phyloP scores from a whole-genome alignment of 2,113 vertebrate genomes.

The Bos taurus region DNA sequence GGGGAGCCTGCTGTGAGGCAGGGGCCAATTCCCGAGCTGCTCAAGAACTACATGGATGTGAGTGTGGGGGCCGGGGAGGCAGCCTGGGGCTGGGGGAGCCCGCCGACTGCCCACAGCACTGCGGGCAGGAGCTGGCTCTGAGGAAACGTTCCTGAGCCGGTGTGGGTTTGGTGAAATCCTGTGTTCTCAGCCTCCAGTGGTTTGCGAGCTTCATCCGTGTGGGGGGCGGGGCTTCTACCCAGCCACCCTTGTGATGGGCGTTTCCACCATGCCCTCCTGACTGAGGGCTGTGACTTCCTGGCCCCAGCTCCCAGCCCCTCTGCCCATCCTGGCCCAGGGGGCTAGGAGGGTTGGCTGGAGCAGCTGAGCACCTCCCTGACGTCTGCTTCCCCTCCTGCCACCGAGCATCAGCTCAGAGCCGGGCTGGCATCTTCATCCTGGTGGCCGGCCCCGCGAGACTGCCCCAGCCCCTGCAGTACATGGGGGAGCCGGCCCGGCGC shows the following conservation, averaged over 20 bases:
- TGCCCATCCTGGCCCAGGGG: neutral
- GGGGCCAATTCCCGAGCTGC: conserved; percentile 30
- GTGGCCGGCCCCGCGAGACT: too few species aligned
- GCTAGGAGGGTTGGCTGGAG: neutral
- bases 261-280: neutral
- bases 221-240: neutral
- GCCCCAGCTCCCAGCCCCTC: rapidly evolving
- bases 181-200: rapidly evolving
- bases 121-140: rapidly evolving
- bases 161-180: rapidly evolving
- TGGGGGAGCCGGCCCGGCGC: rapidly evolving
- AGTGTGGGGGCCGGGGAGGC: neutral
- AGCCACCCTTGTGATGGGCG: neutral
- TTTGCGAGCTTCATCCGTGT: rapidly evolving
- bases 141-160: rapidly evolving
- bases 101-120: rapidly evolving
- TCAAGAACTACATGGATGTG: conserved; percentile 73
- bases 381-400: rapidly evolving
- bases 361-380: neutral
- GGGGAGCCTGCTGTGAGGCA: neutral
- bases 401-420: neutral
- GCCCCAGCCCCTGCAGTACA: rapidly evolving
- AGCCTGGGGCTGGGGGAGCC: rapidly evolving
- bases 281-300: too few species aligned
- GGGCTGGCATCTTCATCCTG: neutral